Evolutionary conservation across 2,797 vertebrate genomes (phyloP), one percentile per base, ranked within the genome.

Genomic region (Discoglossus pictus): DNA sequence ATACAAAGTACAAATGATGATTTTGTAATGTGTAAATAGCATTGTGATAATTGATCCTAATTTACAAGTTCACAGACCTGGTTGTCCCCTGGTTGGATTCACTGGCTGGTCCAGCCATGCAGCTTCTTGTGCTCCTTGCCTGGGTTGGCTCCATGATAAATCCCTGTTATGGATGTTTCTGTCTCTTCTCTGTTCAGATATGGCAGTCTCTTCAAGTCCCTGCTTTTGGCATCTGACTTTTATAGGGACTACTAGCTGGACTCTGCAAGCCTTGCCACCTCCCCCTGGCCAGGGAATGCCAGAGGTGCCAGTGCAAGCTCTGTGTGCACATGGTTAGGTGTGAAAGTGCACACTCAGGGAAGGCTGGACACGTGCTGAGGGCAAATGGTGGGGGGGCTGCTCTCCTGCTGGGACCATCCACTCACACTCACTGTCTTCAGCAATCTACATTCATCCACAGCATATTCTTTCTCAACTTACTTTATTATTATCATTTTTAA

Each of bases 311-410:
- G 16, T 20, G 25, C 24, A 27, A 15, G 20, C 46, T 50, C 38
- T n/a, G 23, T 8, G 8, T 69, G 46, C 68, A 71, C 68, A 71
- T 71, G 68, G 68, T 17, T 17, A 36, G 53, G 68, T 71, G 68
- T 64, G 53, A 71, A 59, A 25, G 52, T 38, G 13, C 60, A 51
- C 68, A 71, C 61, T 27, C 18, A 10, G 15, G 27, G 21, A 20
- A 21, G 11, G 3, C 11, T 8, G 59, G 68, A 71, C 68, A 52
- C 68, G 61, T 58, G 68, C 68, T 71, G 60, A 31, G 12, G 61
- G 53, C 68, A 71, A 12, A 71, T 71, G 68, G 68, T 56, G 58
- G 17, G 43, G 27, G 42, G 42, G 8, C 60, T 18, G 13, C 7
- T 23, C 27, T 25, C 67, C 60, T 61, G 60, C 67, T 50, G 52